phyloP scores from a whole-genome alignment of 1,140 invertebrate genomes.

The Amphibalanus amphitrite region DNA sequence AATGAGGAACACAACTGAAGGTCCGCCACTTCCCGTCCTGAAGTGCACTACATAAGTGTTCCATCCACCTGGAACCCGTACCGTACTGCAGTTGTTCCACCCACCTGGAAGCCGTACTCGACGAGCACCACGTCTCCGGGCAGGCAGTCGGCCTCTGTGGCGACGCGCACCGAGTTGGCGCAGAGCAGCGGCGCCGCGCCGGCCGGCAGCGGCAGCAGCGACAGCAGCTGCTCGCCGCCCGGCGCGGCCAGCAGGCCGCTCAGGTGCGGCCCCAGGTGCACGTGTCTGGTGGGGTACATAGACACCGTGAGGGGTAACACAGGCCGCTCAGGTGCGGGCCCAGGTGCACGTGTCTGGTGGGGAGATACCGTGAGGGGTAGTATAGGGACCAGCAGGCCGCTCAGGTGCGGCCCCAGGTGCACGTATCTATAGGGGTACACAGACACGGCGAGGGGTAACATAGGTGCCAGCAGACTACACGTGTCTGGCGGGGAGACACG shows the following conservation, averaged over 20 bases:
- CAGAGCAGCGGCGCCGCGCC: constrained; percentile 39
- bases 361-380: no score
- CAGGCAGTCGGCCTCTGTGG: constrained; percentile 29
- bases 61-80: no score
- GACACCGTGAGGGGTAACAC: no score
- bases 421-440: constrained; percentile 31
- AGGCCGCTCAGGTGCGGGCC: no score
- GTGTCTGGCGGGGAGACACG: no score
- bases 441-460: no score
- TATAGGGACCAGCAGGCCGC: constrained; percentile 34
- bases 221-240: constrained; percentile 16
- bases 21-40: no score
- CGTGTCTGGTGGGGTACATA: constrained; percentile 28
- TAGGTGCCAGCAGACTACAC: no score
- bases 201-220: constrained; percentile 34
- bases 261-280: constrained; percentile 41
- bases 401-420: constrained; percentile 40
- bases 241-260: constrained; percentile 31
- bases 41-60: no score
- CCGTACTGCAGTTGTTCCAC: no score
- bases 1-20: no score
- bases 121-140: constrained; percentile 40
- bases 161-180: constrained; percentile 29
- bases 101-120: constrained; percentile 43
- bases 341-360: no score